Evolutionary conservation across 2,888 invertebrate species (phyloP).

Genomic region (Ormia ochracea): DNA sequence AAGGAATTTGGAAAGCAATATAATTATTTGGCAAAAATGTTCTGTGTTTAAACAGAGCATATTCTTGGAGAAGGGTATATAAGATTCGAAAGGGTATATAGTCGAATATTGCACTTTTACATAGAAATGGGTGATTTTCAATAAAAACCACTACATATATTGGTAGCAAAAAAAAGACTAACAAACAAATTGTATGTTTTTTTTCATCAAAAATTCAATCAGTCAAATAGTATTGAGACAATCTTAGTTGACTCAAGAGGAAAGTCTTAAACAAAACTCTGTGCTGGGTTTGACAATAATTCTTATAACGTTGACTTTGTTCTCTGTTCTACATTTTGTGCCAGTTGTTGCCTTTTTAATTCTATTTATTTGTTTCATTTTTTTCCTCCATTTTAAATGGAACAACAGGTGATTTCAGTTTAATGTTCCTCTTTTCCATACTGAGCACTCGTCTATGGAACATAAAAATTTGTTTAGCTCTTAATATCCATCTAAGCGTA

Average conservation of each 20-base stretch:
- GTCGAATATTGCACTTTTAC: no score
- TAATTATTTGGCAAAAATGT: no score
- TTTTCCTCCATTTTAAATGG: slow-evolving; percentile 36
- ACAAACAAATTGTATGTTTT: no score
- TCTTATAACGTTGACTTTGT: slow-evolving; percentile 15
- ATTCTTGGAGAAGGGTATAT: no score
- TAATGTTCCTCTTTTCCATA: slow-evolving; percentile 40
- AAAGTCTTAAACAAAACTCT: not conserved
- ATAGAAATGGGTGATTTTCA: no score
- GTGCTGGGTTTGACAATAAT: slow-evolving; percentile 16
- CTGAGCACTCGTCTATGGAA: not conserved
- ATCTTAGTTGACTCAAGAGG: not conserved
- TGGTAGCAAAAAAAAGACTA: no score
- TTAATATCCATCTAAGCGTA: not conserved
- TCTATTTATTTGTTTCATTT: not conserved
- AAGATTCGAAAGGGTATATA: no score
- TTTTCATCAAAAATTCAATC: no score
- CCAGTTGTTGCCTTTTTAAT: slow-evolving; percentile 25
- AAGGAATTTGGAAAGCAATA: no score
- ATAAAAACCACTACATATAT: no score
- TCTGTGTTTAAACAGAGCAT: no score
- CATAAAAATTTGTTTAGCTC: not conserved
- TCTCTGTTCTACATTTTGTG: slow-evolving; percentile 1
- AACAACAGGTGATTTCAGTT: slow-evolving; percentile 61
- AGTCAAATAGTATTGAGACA: not conserved